These are phyloP conservation scores for Venustoraphidia nigricollis DNA, from an alignment of 2,888 invertebrate genomes.

Conservation along the genomic window DNA sequence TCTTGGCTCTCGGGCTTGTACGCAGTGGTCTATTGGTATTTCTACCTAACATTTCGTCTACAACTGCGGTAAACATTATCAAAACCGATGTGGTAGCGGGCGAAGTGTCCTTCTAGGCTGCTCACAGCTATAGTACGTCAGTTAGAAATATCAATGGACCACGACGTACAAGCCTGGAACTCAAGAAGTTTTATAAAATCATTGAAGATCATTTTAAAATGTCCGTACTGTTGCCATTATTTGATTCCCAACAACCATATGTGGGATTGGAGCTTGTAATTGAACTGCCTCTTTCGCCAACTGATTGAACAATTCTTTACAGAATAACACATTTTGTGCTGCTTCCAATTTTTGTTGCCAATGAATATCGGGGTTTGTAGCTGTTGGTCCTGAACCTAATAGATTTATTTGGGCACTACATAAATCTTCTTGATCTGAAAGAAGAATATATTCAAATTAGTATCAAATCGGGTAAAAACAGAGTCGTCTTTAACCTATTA, in stretches of 20 bases:
- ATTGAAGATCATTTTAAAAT: no score
- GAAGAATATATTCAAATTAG: neutral
- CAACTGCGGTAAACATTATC: no score
- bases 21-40: no score
- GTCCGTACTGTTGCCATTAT: conserved; percentile 76
- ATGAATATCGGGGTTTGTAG: conserved; percentile 59
- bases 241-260: conserved; percentile 94
- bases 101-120: no score
- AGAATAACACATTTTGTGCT: conserved; percentile 92
- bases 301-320: conserved; percentile 89
- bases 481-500: no score
- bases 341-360: conserved; percentile 97
- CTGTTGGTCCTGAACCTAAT: conserved; percentile 56
- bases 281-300: conserved; percentile 91
- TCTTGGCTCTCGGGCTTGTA: no score
- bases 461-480: neutral
- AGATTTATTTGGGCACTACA: conserved; percentile 71
- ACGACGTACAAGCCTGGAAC: no score
- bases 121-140: no score
- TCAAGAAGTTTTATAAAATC: no score
- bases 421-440: conserved; percentile 73
- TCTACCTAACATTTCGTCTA: no score
- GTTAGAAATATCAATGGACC: no score
- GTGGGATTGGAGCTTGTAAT: conserved; percentile 82
- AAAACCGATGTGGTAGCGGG: no score